Base-by-base conservation (phyloP, 2,888 invertebrate genomes). In the Tiphia femorata region DNA sequence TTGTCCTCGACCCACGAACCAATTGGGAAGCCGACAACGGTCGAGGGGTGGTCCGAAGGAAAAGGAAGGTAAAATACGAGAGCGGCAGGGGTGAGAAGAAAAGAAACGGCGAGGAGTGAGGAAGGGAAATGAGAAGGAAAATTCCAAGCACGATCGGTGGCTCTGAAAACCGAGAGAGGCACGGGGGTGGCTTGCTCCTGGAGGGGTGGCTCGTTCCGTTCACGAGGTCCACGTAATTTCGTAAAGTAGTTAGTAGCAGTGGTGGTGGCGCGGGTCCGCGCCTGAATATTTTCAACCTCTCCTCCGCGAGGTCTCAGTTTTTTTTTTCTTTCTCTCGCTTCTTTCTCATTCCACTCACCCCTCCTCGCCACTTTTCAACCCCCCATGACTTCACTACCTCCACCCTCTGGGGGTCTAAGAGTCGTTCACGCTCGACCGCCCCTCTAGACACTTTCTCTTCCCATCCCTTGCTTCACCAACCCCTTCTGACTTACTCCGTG, bases 231-330 rank as follows among this genome's bases (percentile, higher is more conserved):
- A 46, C 58, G 58, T 64, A 66, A 66, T 19, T 66, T 66, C 57
- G 53, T 66, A 57, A 64, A 64, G 59, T 57, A 64, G 57, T 66
- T 66, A 66, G 54, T 44, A 51, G 46, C 49, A 10, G 40, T 48
- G 53, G 21, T 38, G 12, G 42, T 14, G 12, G 33, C 10, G 25
- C 25, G 6, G 5, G 25, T 5, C 25, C 20, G 49, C 23, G 33
- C 2, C 41, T 35, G 49, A 55, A 52, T 55, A 53, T 64, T 61
- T 53, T 50, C n/a, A n/a, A n/a, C n/a, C 51, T 42, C 52, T 21
- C 35, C 25, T 17, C 49, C 23, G 8, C 44, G 29, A 10, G 16
- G 20, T 44, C 29, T 38, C 37, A 21, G 37, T 23, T 20, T 27
- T 33, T 16, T 29, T 14, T 3, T 6, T 17, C 20, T 25, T 42